Conservation (phyloP, 2,797 vertebrate genomes). For the Aphelocoma californica region DNA sequence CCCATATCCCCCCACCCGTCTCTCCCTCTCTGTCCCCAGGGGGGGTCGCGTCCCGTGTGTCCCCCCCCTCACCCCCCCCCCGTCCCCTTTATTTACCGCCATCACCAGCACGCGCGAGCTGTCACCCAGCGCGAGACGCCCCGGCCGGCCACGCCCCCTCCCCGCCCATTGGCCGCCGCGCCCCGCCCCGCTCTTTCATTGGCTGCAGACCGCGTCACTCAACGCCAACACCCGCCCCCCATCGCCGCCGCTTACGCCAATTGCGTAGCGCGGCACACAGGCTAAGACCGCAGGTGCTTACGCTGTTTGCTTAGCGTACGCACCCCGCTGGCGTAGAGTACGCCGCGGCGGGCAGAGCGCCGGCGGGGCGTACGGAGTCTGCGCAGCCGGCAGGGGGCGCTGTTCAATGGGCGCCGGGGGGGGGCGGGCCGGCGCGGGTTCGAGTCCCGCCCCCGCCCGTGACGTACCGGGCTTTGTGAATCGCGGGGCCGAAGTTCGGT, state of each 20-base stretch:
- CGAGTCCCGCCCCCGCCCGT: constrained; percentile 9
- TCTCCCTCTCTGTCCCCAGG: neutral
- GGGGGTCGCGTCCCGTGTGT: neutral
- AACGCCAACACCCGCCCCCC: neutral
- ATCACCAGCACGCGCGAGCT: constrained; percentile 86
- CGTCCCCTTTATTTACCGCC: constrained; percentile 83
- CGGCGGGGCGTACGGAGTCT: neutral
- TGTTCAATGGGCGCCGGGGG: neutral
- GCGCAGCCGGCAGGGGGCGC: neutral
- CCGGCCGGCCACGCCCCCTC: constrained; percentile 52
- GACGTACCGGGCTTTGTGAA: constrained; percentile 59
- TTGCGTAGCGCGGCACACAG: neutral
- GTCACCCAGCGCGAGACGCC: constrained; percentile 80
- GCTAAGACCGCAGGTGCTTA: fast-evolving
- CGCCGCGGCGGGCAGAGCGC: neutral
- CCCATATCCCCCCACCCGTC: neutral
- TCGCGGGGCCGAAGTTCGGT: constrained; percentile 67
- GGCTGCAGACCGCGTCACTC: neutral
- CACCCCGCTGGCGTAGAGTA: neutral
- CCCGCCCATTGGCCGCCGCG: constrained; percentile 56
- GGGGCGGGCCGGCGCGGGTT: neutral
- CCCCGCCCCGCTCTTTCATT: neutral
- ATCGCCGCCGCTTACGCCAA: neutral
- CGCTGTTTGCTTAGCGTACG: neutral
- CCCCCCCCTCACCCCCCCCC: constrained; percentile 5